Evolutionary conservation across 2,113 vertebrate species (phyloP), one percentile per base, ranked within the genome.

Genomic region (Chrysemys picta): DNA sequence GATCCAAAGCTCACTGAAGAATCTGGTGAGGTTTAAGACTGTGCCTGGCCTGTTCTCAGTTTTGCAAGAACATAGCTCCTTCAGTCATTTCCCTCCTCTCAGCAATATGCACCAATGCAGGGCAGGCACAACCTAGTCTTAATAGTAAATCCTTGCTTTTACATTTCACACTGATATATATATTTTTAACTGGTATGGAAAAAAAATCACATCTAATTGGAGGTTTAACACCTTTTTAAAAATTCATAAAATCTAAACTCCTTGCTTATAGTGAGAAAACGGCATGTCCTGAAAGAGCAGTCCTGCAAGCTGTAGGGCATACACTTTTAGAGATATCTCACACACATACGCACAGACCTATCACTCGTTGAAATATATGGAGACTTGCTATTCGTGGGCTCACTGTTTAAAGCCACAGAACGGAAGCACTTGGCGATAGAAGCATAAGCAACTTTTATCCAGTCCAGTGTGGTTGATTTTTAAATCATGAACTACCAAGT

Each of bases 101-200:
- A 38, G 8, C 16, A 56, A 62, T 4, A 0, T 49, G 27, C 54
- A 87, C 19, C 80, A 85, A 17, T 0, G 1, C 42, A 91, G 21
- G 6, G 69, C 1, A 45, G 24, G 12, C 50, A 29, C 2, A 52
- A 5, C 85, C 91, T 45, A 75, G 2, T 25, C 11, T 38, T 62
- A 80, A 88, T 4, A 45, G 49, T 2, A 81, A 86, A 65, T 25
- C 11, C 31, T 17, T 56, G 22, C 22, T 89, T 93, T 89, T 6
- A 82, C 22, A 49, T 90, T 93, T 83, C 76, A 79, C 0, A 0
- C 1, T 2, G 19, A 54, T 54, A 22, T 54, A 50, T 57, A 9
- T 2, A 2, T 22, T 11, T 72, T 81, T 2, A 3, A 80, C 7
- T 29, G 2, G 13, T 53, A 50, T 1, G 7, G 2, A 2, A 21